Percentiles rank a stretch among this genome's conserved stretches.
Evolutionary conservation across 2,797 vertebrate species (phyloP).

Genomic region (Limnodromus scolopaceus): DNA sequence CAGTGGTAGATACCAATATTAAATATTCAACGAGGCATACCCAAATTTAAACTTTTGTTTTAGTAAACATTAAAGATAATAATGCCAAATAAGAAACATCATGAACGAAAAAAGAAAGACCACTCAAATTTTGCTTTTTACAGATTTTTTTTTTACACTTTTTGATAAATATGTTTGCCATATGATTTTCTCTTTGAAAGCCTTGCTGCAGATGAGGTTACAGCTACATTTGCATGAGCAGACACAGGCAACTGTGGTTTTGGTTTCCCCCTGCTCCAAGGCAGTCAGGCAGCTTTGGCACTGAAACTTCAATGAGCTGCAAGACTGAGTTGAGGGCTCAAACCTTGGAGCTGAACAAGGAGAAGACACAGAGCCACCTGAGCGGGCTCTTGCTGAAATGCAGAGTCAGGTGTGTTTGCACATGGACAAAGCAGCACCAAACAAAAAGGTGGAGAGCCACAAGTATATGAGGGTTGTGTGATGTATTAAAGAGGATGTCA

Average conservation of each 20-base stretch:
- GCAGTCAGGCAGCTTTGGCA: background rate
- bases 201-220: background rate
- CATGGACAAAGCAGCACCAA: fast-evolving
- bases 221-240: background rate
- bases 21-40: background rate
- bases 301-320: background rate
- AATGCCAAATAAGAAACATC: background rate
- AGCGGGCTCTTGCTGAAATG: background rate
- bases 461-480: background rate
- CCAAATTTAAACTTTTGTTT: background rate
- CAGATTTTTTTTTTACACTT: background rate
- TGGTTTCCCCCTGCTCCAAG: background rate
- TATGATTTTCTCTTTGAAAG: background rate
- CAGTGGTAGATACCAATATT: background rate
- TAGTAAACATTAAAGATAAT: background rate
- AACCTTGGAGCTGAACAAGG: background rate
- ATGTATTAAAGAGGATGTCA: background rate
- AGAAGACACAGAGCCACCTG: background rate
- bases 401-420: background rate
- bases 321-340: background rate
- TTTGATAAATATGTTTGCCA: background rate
- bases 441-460: background rate
- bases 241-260: background rate
- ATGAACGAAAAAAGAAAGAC: fast-evolving
- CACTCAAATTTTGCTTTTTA: background rate